phyloP scores from a whole-genome alignment of 2,888 invertebrate species.

The Drosophila parthenogenetica region DNA sequence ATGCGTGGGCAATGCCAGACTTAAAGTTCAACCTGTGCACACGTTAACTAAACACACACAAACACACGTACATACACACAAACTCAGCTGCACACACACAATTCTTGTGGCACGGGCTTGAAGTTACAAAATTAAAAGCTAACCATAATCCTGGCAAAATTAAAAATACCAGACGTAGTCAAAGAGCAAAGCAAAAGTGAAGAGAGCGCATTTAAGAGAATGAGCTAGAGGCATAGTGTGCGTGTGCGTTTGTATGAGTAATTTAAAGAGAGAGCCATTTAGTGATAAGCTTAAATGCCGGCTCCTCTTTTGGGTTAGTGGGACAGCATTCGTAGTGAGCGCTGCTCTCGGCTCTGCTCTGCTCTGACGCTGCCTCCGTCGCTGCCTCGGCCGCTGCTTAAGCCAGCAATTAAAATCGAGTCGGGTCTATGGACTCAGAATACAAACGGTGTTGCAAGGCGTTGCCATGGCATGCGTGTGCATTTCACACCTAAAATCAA shows the following conservation, averaged over 20 bases:
- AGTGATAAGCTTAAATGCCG: constrained; percentile 14
- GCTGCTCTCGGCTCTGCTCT: constrained; percentile 4
- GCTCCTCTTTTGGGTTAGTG: constrained; percentile 59
- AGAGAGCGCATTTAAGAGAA: constrained; percentile 17
- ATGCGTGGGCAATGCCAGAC: constrained; percentile 52
- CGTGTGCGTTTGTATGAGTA: not conserved
- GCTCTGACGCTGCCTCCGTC: not conserved
- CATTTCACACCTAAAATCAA: constrained; percentile 54
- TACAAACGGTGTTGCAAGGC: constrained; percentile 17
- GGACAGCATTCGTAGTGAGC: constrained; percentile 41
- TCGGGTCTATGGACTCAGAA: constrained; percentile 55
- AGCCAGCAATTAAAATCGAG: constrained; percentile 73
- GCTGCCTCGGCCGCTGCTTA: constrained; percentile 35
- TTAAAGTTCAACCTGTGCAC: constrained; percentile 35
- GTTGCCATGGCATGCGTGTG: constrained; percentile 46
- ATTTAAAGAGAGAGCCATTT: constrained; percentile 31
- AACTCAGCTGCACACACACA: not conserved
- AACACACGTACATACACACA: constrained; percentile 27
- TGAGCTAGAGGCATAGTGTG: constrained; percentile 21
- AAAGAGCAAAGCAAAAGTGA: constrained; percentile 28
- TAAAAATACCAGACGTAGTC: constrained; percentile 62
- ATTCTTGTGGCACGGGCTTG: constrained; percentile 16
- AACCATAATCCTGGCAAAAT: constrained; percentile 72
- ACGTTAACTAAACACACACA: constrained; percentile 50
- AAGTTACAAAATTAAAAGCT: constrained; percentile 67